Conservation (phyloP, 2,797 vertebrate species). For the Acanthornis magna region DNA sequence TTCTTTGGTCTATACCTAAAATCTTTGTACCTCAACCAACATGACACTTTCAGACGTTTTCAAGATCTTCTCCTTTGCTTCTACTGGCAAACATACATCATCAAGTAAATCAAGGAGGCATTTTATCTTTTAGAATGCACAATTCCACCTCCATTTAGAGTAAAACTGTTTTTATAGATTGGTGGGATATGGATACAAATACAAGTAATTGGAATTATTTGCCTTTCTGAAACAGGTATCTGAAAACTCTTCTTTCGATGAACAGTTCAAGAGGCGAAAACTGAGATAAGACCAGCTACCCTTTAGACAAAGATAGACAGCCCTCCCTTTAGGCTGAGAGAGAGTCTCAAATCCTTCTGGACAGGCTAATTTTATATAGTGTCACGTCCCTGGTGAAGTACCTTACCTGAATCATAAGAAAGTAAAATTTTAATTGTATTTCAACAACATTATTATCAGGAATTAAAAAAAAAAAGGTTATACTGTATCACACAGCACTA, state of each 20-base stretch:
- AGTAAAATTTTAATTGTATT: neutral
- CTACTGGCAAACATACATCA: neutral
- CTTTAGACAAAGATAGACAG: neutral
- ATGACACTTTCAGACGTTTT: neutral
- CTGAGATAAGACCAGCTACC: neutral
- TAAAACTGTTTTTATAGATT: constrained; percentile 16
- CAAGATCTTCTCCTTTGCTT: neutral
- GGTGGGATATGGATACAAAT: constrained; percentile 60
- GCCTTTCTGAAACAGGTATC: neutral
- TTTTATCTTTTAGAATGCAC: neutral
- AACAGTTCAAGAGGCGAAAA: neutral
- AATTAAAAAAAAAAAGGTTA: neutral
- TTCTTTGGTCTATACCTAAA: neutral
- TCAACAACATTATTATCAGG: neutral
- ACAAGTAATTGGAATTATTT: neutral
- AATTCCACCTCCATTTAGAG: neutral
- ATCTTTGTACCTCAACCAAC: neutral
- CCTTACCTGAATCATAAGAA: neutral
- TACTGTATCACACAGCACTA: neutral
- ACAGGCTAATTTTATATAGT: neutral
- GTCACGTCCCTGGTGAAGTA: neutral
- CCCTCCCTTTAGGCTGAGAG: neutral
- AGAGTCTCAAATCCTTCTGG: neutral
- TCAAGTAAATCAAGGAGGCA: neutral
- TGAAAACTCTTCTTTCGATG: neutral